Percentiles rank a stretch among this genome's conserved stretches.
Conservation (phyloP, 2,888 invertebrate species). For the Julus scandinavius region DNA sequence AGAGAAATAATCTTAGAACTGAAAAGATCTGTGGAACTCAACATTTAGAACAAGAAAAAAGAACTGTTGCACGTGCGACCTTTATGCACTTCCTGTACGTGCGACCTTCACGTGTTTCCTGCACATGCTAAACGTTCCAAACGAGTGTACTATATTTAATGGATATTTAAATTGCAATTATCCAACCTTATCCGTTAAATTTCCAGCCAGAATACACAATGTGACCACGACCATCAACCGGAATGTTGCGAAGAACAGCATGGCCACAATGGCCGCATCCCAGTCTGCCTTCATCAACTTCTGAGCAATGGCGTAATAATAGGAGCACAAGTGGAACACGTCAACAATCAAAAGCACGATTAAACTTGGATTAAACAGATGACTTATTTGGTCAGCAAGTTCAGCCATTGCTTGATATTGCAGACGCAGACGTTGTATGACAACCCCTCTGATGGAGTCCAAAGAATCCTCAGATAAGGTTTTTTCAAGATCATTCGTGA, state of each 20-base stretch:
- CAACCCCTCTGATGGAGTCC: not conserved
- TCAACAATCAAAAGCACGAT: not conserved
- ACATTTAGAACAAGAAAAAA: too few relatives aligned
- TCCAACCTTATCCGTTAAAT: not conserved
- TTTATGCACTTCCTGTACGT: too few relatives aligned
- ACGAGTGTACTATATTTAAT: too few relatives aligned
- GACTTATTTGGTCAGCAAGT: not conserved
- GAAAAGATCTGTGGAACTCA: too few relatives aligned
- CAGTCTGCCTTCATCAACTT: conserved; percentile 16
- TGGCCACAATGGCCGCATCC: not conserved
- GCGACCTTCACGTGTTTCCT: too few relatives aligned
- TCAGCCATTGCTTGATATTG: not conserved
- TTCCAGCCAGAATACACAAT: not conserved
- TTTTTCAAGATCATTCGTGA: not conserved
- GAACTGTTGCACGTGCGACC: too few relatives aligned
- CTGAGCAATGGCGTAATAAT: conserved; percentile 23
- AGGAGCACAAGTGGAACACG: not conserved
- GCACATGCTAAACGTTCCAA: too few relatives aligned
- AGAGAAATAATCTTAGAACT: too few relatives aligned
- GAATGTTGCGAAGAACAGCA: conserved; percentile 33
- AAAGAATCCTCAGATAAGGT: not conserved
- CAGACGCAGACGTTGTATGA: not conserved
- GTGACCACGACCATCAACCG: not conserved
- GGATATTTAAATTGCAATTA: not conserved
- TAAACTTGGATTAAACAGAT: conserved; percentile 39